These are phyloP conservation scores for Fabriciana adippe DNA, from an alignment of 2,888 invertebrate genomes.

Conservation along the genomic window DNA sequence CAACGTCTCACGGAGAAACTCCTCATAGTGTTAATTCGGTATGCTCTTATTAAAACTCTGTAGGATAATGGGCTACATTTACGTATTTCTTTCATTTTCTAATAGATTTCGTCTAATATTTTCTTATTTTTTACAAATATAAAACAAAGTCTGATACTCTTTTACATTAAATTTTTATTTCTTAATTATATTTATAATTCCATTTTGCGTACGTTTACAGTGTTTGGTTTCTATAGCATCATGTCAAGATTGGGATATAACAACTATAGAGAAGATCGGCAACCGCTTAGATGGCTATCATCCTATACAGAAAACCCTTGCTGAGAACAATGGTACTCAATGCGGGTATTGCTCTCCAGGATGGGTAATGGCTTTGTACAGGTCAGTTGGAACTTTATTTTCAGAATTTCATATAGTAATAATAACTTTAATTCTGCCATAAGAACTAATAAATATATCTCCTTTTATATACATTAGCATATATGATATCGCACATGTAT, in stretches of 20 bases:
- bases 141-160: no score
- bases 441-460: no score
- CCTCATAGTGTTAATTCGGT: constrained; percentile 84
- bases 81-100: neutral
- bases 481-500: no score
- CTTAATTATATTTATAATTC: neutral
- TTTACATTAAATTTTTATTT: no score
- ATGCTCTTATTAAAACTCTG: constrained; percentile 45
- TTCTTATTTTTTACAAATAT: neutral
- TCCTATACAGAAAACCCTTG: constrained; percentile 82
- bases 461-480: no score
- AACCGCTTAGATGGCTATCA: constrained; percentile 84
- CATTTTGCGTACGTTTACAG: constrained; percentile 49
- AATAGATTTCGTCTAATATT: neutral
- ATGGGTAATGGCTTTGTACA: constrained; percentile 85
- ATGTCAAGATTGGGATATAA: constrained; percentile 74
- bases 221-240: constrained; percentile 63
- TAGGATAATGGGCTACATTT: neutral
- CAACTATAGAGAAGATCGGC: constrained; percentile 87
- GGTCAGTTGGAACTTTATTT: constrained; percentile 4
- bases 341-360: constrained; percentile 89
- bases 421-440: no score
- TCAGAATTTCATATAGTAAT: neutral
- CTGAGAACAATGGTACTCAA: constrained; percentile 84
- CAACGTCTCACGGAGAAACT: constrained; percentile 50